Evolutionary conservation across 2,113 vertebrate species (phyloP).

Genomic region (Corythornis madagascariensis): DNA sequence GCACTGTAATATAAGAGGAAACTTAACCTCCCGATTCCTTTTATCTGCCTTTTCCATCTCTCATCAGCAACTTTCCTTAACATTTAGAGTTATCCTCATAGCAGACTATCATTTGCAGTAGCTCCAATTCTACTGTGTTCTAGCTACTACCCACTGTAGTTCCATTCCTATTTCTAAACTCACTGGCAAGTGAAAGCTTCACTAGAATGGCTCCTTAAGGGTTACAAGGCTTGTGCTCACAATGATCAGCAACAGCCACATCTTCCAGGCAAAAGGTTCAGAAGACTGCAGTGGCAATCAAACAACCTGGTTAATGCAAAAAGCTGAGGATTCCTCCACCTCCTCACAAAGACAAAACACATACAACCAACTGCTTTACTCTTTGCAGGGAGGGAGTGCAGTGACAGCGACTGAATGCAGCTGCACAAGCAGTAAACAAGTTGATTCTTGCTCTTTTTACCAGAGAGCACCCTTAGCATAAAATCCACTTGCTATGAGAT

Average conservation of each 20-base stretch:
- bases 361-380: neutral
- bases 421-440: neutral
- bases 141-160: neutral
- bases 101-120: neutral
- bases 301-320: neutral
- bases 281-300: neutral
- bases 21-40: conserved; percentile 8
- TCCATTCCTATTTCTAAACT: neutral
- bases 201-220: neutral
- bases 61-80: neutral
- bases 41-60: conserved; percentile 8
- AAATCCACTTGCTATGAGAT: neutral
- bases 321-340: neutral
- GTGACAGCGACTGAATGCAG: neutral
- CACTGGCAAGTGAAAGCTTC: neutral
- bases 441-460: neutral
- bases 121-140: neutral
- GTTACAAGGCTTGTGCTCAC: neutral
- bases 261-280: neutral
- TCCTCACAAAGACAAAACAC: neutral
- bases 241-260: neutral
- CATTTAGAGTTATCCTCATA: neutral
- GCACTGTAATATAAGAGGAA: conserved; percentile 31
- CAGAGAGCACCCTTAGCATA: neutral
- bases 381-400: neutral